Evolutionary conservation across 2,888 invertebrate species (phyloP), one percentile per base, ranked within the genome.

Genomic region (Stenichneumon culpator): DNA sequence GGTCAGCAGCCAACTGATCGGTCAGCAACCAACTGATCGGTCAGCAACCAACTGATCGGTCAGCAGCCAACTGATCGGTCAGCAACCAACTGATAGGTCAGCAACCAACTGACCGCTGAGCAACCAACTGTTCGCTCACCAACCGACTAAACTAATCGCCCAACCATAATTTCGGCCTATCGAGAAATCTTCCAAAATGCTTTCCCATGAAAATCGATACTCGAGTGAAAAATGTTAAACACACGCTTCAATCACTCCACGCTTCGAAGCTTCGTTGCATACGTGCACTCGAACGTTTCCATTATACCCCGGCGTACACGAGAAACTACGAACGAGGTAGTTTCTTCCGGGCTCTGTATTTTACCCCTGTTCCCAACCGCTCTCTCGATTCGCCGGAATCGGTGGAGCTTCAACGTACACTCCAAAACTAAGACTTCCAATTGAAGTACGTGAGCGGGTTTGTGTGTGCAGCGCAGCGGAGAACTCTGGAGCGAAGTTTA

Each of bases 401-500:
- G 11, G 57, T 3, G 19, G 57, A 25, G 57, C 57, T 22, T 57
- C 16, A 25, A 1, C 25, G 11, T 11, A 25, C 57, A 57, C 57
- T 57, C 57, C 19, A 57, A 57, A 22, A 57, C 57, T 25, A 25
- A 57, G 57, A 57, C 25, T 57, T 57, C 25, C 57, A 57, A 25
- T 57, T 57, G 57, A 57, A 25, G 57, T 25, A 57, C 57, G 57
- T 14, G 22, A 57, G 25, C 4, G 22, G 22, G 22, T 22, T 57
- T 14, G 57, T 57, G 11, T 57, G 57, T 25, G 22, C 57, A 57
- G 57, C 14, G 11, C 47, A 25, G 60, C 28, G 47, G 60, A 74
- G 44, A 74, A 60, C 60, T 39, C 14, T 22, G 57, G 16, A 73
- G 25, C 65, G 39, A 68, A 54, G 73, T 80, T 80, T 67, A 80